Evolutionary conservation across 2,113 vertebrate genomes (phyloP), one percentile per base, ranked within the genome.

Genomic region (Crocuta crocuta): DNA sequence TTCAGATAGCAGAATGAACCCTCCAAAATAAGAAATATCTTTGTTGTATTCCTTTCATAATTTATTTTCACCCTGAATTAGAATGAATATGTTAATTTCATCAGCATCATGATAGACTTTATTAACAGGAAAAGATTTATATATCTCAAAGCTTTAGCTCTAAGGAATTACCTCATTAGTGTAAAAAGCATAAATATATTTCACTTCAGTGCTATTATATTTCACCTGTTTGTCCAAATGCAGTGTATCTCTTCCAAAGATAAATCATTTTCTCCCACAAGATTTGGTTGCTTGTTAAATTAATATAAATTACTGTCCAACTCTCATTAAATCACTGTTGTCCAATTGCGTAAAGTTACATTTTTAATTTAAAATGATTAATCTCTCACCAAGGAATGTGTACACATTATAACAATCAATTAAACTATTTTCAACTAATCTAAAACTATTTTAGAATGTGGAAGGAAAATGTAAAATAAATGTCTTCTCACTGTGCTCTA

Each of bases 211-310:
- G 76, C 6, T 88, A 31, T 78, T 96, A 24, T 76, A 89, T 78
- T 92, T 76, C 33, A 0, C 76, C 0, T 94, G 6, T 94, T 98
- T 63, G 95, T 97, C 12, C 58, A 43, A 73, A 95, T 92, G 35
- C 0, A 0, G 58, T 84, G 19, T 89, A 43, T 63, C 26, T 89
- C 93, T 78, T 97, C 0, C 0, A 80, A 80, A 93, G 19, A 63
- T 87, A 80, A n/a, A 76, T 84, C 0, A 23, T 88, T 35, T 97
- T 71, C 12, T 17, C 35, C 55, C 21, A 66, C 91, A 91, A 97
- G 65, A 53, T 1, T 93, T 53, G 97, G 88, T 63, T 96, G 19
- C 88, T 97, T 74, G 61, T 96, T 98, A 98, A 97, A 97, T 96
- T 96, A 96, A 53, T 97, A 76, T 90, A 89, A 97, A 28, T 96